These are phyloP conservation scores for Acanthacorydalis orientalis DNA, from an alignment of 2,888 invertebrate genomes.

Conservation along the genomic window DNA sequence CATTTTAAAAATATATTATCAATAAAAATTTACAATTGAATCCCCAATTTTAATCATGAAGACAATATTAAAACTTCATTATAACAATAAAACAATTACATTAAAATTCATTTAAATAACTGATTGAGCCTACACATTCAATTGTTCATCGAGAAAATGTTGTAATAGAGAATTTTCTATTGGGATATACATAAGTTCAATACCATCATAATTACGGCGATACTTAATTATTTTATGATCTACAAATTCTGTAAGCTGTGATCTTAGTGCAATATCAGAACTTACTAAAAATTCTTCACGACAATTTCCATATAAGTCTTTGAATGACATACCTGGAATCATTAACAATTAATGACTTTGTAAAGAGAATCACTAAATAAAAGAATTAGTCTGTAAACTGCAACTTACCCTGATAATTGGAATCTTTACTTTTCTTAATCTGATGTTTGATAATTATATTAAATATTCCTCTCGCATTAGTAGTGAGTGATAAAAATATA, in stretches of 20 bases:
- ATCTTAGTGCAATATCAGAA: constrained; percentile 76
- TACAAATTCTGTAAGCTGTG: constrained; percentile 85
- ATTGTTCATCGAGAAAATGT: constrained; percentile 56
- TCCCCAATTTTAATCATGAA: too few relatives aligned
- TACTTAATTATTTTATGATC: constrained; percentile 84
- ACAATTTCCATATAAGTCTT: constrained; percentile 68
- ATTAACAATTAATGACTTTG: constrained; percentile 1
- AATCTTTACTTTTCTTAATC: constrained; percentile 50
- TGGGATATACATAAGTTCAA: constrained; percentile 67
- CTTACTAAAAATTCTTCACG: constrained; percentile 84
- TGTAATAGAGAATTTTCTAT: constrained; percentile 54
- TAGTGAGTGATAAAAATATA: constrained; percentile 78
- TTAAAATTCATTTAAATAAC: too few relatives aligned
- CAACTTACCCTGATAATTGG: constrained; percentile 53
- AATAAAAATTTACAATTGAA: too few relatives aligned
- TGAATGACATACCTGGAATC: constrained; percentile 65
- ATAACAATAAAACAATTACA: too few relatives aligned
- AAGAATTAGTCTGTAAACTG: constrained; percentile 11
- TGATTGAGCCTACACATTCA: constrained; percentile 7
- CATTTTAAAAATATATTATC: too few relatives aligned
- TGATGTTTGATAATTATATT: constrained; percentile 68
- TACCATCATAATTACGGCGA: constrained; percentile 63
- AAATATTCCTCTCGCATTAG: constrained; percentile 76
- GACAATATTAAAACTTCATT: too few relatives aligned
- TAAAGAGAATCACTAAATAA: neutral